These are phyloP conservation scores for Fregata magnificens DNA, from an alignment of 2,113 vertebrate genomes.

Conservation along the genomic window DNA sequence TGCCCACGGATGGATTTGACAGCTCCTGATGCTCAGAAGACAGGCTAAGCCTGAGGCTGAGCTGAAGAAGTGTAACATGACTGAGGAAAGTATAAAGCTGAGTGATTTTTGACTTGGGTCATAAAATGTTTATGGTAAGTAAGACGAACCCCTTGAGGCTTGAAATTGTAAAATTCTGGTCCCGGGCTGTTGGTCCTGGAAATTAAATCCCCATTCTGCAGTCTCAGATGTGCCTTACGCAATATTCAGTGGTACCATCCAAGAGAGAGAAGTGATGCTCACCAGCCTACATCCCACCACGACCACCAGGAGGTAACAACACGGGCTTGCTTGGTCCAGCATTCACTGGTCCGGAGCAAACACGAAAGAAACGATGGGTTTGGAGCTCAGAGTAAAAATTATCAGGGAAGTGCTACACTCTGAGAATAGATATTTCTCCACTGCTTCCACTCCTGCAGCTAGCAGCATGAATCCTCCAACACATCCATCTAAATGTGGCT, in stretches of 20 bases:
- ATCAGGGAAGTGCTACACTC: neutral
- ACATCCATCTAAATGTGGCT: neutral
- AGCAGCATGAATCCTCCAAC: neutral
- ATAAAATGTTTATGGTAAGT: constrained; percentile 38
- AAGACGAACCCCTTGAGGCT: neutral
- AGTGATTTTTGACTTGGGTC: neutral
- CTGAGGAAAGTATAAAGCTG: neutral
- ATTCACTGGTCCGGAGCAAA: neutral
- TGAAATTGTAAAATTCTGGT: neutral
- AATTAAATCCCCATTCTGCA: neutral
- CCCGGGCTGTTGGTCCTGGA: neutral
- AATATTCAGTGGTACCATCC: neutral
- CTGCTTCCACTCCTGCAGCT: neutral
- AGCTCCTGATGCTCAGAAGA: neutral
- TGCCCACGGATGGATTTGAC: neutral
- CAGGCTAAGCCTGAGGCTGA: constrained; percentile 1
- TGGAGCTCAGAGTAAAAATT: neutral
- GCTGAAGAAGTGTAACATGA: neutral
- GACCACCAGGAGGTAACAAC: neutral
- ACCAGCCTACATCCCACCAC: neutral
- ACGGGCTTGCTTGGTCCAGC: neutral
- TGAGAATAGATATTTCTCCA: neutral
- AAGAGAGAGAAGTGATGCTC: neutral
- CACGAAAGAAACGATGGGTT: neutral
- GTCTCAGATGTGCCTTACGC: neutral